Base-by-base conservation (phyloP, 2,888 invertebrate species). In the Dilophus febrilis region DNA sequence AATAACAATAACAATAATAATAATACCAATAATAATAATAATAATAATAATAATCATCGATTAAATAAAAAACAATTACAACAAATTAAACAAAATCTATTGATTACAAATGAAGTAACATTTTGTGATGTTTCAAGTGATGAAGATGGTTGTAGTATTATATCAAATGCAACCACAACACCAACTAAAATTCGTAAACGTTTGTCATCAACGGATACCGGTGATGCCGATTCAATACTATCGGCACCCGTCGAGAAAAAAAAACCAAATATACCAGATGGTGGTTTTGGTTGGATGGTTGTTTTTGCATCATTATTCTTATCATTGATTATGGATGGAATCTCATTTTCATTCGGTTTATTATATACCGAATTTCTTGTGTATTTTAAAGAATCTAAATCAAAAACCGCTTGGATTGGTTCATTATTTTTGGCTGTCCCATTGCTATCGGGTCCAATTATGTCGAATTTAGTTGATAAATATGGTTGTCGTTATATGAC, bases 341-440 rank as follows among this genome's bases (percentile, higher is more conserved):
- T 92, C 41, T 86, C 87, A 38, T 90, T 92, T 58, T 87, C 88
- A 2, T 92, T 92, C 57, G 95, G 94, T 1, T 66, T 92, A 14
- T 68, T 94, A 8, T 88, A 83, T 54, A 78, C 83, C 1, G 80
- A 88, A 52, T 78, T 92, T 51, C 64, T 86, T 35, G 68, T 75
- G 35, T 79, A 85, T 52, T 94, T 90, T 56, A 65, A 71, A 41
- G 80, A 82, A 26, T 80, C 80, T 32, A 84, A 85, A 51, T 77
- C 85, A 5, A 81, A 78, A 35, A 91, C 92, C 0, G 82, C 91
- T 2, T 83, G 86, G 81, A 83, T 91, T 44, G 88, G 88, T 2
- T 85, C 87, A 38, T 60, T 92, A 13, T 88, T 92, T 53, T 80
- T 90, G 59, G 81, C 88, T 1, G 81, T 92, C 32, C 92, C 94